Evolutionary conservation across 2,888 invertebrate genomes (phyloP), one percentile per base, ranked within the genome.

Genomic region (Lithophane socia): DNA sequence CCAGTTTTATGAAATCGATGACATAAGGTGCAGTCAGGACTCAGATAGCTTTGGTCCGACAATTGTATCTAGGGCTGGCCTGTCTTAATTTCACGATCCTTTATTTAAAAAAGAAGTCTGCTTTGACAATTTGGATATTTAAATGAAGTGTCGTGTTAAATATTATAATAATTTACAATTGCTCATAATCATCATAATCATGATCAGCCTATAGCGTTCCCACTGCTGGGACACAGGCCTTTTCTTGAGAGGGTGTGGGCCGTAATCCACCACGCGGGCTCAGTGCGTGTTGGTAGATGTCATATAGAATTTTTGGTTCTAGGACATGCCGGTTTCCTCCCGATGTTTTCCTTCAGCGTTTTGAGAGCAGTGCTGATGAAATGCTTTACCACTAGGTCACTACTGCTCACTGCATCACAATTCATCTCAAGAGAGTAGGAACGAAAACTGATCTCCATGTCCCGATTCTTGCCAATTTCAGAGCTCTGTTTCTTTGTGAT

Each of bases 21-120:
- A 92, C 91, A 93, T 93, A 92, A 92, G 88, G 87, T 87, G 83
- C 86, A 87, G 84, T 85, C 89, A 89, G 91, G 92, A 92, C 90
- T 90, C 77, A 71, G 82, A 83, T 84, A 85, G 74, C 79, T 86
- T 77, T 69, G 81, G 79, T 82, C 78, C 75, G 68, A 77, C 72
- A 75, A 69, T 80, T 61, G 68, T 24, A 49, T n/a, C 16, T 80
- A 88, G 87, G 88, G 88, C 47, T 88, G 79, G 44, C 29, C 7
- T 58, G 49, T 7, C 13, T 29, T 13, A 3, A 7, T 16, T 60
- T 37, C 1, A 0, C 1, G 13, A 65, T 44, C 66, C 21, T 56
- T 16, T 1, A 29, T 3, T 0, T 16, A 29, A 5, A 47, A 3
- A n/a, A 9, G 2, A 29, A 29, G 1, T 37, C 16, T 5, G 10